A percentile compares a stretch with the other conserved stretches of the same genome.
Conservation (phyloP, 2,797 vertebrate genomes). For the Cephalopachus bancanus region DNA sequence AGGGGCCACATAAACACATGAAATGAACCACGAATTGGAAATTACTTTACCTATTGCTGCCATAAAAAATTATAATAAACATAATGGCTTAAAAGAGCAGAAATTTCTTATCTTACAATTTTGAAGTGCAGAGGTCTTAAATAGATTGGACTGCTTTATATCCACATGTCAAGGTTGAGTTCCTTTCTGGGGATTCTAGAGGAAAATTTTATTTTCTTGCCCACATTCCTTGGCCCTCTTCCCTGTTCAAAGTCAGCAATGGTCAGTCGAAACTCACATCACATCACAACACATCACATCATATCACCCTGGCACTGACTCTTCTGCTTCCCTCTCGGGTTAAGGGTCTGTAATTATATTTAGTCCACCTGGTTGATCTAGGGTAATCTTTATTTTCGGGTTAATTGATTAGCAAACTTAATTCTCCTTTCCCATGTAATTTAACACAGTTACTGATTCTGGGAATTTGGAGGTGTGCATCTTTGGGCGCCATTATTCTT, state of each 20-base stretch:
- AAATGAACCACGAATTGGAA: background rate
- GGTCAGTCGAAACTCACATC: background rate
- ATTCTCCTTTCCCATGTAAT: background rate
- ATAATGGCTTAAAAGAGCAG: background rate
- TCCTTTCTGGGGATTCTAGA: background rate
- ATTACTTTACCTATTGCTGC: background rate
- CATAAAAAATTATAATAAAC: background rate
- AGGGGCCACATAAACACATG: background rate
- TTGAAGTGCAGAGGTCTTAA: background rate
- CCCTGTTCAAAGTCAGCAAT: background rate
- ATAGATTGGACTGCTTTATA: background rate
- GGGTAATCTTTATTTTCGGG: background rate
- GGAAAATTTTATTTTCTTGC: background rate
- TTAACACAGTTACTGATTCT: background rate
- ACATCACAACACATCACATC: background rate
- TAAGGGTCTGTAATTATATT: background rate
- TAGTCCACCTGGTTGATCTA: background rate
- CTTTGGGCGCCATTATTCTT: background rate
- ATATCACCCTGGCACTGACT: background rate
- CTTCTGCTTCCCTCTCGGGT: background rate
- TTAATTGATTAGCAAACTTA: background rate
- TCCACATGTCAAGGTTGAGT: background rate
- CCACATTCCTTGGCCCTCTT: background rate
- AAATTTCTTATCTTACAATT: background rate
- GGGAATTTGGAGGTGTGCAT: background rate